phyloP scores from a whole-genome alignment of 2,113 vertebrate species.

The Hydrolagus affinis region DNA sequence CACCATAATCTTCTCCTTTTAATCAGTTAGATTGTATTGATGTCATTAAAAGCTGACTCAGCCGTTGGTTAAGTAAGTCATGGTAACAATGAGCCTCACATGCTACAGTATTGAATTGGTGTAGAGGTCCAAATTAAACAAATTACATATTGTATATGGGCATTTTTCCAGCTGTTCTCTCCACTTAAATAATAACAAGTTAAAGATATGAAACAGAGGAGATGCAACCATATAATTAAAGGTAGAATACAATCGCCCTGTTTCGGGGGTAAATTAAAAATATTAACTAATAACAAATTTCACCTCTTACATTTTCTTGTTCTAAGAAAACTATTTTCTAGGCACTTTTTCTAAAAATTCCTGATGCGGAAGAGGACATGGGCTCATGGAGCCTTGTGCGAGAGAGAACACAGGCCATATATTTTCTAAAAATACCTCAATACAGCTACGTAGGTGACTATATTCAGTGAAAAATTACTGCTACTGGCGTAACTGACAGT shows the following conservation, averaged over 20 bases:
- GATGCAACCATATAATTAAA: too few relatives aligned
- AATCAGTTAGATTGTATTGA: conserved; percentile 21
- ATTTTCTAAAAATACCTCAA: neutral
- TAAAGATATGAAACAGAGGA: neutral
- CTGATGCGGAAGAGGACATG: too few relatives aligned
- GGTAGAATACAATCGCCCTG: neutral
- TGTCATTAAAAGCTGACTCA: neutral
- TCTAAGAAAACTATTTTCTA: neutral
- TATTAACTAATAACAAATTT: neutral
- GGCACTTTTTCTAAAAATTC: neutral
- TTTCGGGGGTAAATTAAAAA: neutral
- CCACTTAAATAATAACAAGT: neutral
- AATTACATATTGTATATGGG: neutral
- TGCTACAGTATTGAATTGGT: neutral
- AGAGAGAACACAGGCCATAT: too few relatives aligned
- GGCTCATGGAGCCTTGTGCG: too few relatives aligned
- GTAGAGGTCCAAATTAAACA: neutral
- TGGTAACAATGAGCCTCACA: neutral
- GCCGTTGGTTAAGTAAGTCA: neutral
- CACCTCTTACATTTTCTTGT: neutral
- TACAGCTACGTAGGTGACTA: neutral
- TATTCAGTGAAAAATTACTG: neutral
- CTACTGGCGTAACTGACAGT: neutral
- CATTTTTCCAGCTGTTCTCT: neutral
- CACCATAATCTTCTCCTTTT: conserved; percentile 23